phyloP scores from a whole-genome alignment of 1,140 invertebrate species.

The Idris sp. region DNA sequence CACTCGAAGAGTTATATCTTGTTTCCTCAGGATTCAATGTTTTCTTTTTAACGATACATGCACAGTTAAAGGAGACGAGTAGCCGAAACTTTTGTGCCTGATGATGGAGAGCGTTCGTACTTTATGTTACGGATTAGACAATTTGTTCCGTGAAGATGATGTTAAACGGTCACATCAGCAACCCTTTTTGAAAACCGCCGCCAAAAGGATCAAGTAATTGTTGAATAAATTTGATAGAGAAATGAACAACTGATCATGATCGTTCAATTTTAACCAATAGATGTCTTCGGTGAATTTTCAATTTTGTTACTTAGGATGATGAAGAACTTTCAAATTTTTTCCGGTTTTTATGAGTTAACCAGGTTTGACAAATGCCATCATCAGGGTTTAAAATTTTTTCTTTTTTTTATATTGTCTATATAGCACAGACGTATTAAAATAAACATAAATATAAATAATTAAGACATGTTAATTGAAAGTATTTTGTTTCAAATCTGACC shows the following conservation, averaged over 20 bases:
- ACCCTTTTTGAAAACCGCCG: slow-evolving; percentile 39
- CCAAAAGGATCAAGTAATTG: slow-evolving; percentile 18
- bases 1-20: slow-evolving; percentile 55
- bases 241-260: slow-evolving; percentile 28
- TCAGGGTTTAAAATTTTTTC: no score
- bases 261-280: slow-evolving; percentile 10
- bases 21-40: slow-evolving; percentile 40
- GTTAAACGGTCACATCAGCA: slow-evolving; percentile 40
- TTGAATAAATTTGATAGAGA: slow-evolving; percentile 27
- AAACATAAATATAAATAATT: no score
- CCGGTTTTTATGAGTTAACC: no score
- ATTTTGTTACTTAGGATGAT: slow-evolving; percentile 7
- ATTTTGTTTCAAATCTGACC: no score
- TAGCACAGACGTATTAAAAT: no score
- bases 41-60: slow-evolving; percentile 46
- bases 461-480: no score
- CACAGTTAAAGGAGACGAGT: slow-evolving; percentile 33
- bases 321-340: slow-evolving; percentile 19
- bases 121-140: slow-evolving; percentile 47
- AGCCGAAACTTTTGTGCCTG: slow-evolving; percentile 33
- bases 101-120: slow-evolving; percentile 21
- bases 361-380: no score
- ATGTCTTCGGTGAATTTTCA: slow-evolving; percentile 11
- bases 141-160: slow-evolving; percentile 40
- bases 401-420: no score